Conservation (phyloP, 2,888 invertebrate genomes). For the Melitaea athalia region DNA sequence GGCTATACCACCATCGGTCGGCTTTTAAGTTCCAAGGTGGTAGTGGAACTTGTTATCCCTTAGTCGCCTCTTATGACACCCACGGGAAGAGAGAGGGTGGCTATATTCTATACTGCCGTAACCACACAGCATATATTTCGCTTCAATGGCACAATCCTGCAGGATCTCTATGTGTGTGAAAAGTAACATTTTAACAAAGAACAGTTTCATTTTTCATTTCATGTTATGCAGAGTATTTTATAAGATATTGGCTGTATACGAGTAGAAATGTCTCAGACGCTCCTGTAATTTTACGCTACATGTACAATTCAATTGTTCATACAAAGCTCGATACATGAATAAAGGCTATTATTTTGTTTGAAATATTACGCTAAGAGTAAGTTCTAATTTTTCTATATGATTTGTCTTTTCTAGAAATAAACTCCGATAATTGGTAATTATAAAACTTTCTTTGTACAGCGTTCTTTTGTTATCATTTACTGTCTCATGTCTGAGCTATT, state of each 20-base stretch:
- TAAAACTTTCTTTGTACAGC: too few relatives aligned
- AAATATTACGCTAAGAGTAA: background rate
- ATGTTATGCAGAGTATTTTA: background rate
- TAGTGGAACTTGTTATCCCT: too few relatives aligned
- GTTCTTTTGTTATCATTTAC: too few relatives aligned
- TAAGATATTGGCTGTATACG: background rate
- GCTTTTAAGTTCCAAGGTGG: too few relatives aligned
- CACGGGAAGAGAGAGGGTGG: too few relatives aligned
- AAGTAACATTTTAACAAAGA: background rate
- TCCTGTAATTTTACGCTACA: slow-evolving; percentile 4
- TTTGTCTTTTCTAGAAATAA: background rate
- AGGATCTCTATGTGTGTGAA: background rate
- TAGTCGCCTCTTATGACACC: too few relatives aligned
- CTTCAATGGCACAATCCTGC: too few relatives aligned
- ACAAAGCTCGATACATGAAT: background rate
- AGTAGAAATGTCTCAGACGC: background rate
- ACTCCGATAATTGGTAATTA: too few relatives aligned
- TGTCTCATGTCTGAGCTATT: too few relatives aligned
- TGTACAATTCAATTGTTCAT: slow-evolving; percentile 14
- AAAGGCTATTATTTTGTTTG: background rate
- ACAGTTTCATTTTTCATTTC: background rate
- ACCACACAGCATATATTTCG: too few relatives aligned
- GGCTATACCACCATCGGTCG: too few relatives aligned
- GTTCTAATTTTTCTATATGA: background rate
- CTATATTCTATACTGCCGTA: too few relatives aligned